Evolutionary conservation across 64 coral and sea anemone genomes (phyloP).

Genomic region (Pocillopora verrucosa): DNA sequence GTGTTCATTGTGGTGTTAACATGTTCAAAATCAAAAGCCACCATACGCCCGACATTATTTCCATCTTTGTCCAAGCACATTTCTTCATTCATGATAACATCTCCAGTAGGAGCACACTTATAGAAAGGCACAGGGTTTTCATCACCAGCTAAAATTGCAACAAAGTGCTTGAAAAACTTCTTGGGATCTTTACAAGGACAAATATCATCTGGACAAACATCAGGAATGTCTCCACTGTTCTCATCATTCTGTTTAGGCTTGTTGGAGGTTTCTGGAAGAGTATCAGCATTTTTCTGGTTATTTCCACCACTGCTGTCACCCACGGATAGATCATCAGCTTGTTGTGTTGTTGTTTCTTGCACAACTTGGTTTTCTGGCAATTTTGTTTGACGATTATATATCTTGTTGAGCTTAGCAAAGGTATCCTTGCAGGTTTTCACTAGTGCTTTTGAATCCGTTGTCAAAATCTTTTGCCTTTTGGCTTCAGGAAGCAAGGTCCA

Average conservation of each 20-base stretch:
- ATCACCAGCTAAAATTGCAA: slow-evolving; percentile 31
- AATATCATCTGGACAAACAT: not conserved
- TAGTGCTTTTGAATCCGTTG: slow-evolving; percentile 19
- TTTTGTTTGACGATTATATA: slow-evolving; percentile 34
- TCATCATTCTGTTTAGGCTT: not conserved
- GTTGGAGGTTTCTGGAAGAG: not conserved
- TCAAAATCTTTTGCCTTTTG: slow-evolving; percentile 31
- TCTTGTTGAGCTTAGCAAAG: slow-evolving; percentile 20
- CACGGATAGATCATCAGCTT: not conserved
- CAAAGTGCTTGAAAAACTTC: slow-evolving; percentile 24
- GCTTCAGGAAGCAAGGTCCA: slow-evolving; percentile 31
- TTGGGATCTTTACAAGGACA: slow-evolving; percentile 49
- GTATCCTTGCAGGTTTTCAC: slow-evolving; percentile 18
- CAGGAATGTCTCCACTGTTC: not conserved
- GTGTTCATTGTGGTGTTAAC: slow-evolving; percentile 20
- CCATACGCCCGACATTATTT: slow-evolving; percentile 6
- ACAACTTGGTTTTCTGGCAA: not conserved
- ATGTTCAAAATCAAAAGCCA: slow-evolving; percentile 40
- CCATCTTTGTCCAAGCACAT: slow-evolving; percentile 44
- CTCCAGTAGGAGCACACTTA: slow-evolving; percentile 14
- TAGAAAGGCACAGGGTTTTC: slow-evolving; percentile 45
- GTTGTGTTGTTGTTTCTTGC: not conserved
- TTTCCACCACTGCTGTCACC: not conserved
- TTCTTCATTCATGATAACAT: slow-evolving; percentile 50
- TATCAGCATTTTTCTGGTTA: not conserved